phyloP scores from a whole-genome alignment of 2,888 invertebrate species.

The Ectemnius lituratus region DNA sequence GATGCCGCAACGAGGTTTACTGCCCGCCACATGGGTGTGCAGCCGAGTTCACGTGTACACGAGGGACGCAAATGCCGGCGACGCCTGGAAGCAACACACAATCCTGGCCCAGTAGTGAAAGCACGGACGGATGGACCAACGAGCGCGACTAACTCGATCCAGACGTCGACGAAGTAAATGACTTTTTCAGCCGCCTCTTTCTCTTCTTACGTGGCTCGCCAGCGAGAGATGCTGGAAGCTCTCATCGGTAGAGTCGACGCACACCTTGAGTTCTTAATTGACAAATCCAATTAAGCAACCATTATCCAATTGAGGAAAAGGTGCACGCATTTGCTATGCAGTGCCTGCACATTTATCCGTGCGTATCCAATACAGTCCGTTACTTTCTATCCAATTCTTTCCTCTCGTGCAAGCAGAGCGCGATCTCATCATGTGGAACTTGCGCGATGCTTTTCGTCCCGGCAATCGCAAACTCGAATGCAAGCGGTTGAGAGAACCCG shows the following conservation, averaged over 20 bases:
- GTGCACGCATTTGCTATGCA: background rate
- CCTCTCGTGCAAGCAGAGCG: too few relatives aligned
- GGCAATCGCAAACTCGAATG: too few relatives aligned
- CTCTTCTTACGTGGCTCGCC: background rate
- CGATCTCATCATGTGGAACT: too few relatives aligned
- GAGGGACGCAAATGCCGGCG: constrained; percentile 28
- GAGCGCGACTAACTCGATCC: constrained; percentile 56
- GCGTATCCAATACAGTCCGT: too few relatives aligned
- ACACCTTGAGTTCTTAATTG: too few relatives aligned
- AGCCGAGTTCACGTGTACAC: constrained; percentile 17
- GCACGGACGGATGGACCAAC: constrained; percentile 42
- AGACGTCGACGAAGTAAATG: constrained; percentile 42
- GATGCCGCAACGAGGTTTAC: constrained; percentile 57
- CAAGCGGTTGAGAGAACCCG: too few relatives aligned
- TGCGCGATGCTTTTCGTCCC: too few relatives aligned
- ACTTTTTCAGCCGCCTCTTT: constrained; percentile 32
- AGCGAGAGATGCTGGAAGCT: background rate
- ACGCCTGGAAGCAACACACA: constrained; percentile 17
- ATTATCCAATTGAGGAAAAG: background rate
- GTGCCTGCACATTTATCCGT: too few relatives aligned
- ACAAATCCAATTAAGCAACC: background rate
- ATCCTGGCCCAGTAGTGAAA: background rate
- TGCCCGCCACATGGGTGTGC: constrained; percentile 26
- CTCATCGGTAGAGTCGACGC: too few relatives aligned
- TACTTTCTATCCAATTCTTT: too few relatives aligned